Percentiles rank a stretch among this genome's conserved stretches.
phyloP scores from a whole-genome alignment of 2,113 vertebrate species.

The Papio anubis region DNA sequence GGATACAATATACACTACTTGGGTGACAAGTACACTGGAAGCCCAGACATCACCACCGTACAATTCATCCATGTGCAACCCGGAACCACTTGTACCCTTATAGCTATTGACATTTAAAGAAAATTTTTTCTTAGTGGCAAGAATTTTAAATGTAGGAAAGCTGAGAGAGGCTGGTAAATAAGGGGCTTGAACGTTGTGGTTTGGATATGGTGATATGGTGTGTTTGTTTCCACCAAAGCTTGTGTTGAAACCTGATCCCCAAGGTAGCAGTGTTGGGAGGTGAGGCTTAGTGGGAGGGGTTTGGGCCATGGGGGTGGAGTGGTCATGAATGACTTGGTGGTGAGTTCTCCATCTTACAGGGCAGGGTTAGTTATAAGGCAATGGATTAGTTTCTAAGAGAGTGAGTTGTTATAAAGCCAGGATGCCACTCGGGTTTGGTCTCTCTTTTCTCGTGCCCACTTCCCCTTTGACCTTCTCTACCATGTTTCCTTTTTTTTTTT shows the following conservation, averaged over 20 bases:
- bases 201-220: not conserved
- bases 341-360: not conserved
- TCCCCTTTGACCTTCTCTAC: not conserved
- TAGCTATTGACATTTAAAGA: too few species aligned
- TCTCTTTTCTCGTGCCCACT: not conserved
- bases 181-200: not conserved
- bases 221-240: not conserved
- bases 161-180: not conserved
- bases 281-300: not conserved
- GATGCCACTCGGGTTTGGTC: not conserved
- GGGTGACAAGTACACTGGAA: too few species aligned
- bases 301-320: not conserved
- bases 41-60: too few species aligned
- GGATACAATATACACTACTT: too few species aligned
- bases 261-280: not conserved
- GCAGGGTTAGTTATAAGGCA: not conserved
- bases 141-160: not conserved
- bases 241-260: not conserved
- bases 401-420: not conserved
- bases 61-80: too few species aligned
- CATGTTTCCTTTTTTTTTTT: not conserved
- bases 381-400: not conserved
- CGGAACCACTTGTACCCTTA: too few species aligned
- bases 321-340: not conserved
- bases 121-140: too few species aligned